Percentiles rank a stretch among this genome's conserved stretches.
These are phyloP conservation scores for Hybos culiciformis DNA, from an alignment of 2,888 invertebrate genomes.

Conservation along the genomic window DNA sequence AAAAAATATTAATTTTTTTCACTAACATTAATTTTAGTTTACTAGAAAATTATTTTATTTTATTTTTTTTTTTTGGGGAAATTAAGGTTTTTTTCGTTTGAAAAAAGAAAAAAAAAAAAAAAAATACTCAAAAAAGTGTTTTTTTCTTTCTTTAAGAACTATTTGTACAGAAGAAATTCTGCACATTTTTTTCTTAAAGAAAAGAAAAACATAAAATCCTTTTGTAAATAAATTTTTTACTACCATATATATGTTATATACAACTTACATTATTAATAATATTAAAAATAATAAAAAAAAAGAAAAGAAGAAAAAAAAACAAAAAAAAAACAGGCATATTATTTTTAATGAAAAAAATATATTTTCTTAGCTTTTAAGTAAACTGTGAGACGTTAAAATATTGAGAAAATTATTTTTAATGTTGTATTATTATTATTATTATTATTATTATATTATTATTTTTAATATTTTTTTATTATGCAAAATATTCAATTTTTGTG, in stretches of 20 bases:
- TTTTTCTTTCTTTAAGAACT: no score
- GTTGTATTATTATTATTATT: background rate
- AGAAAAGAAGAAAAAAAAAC: background rate
- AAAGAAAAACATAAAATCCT: no score
- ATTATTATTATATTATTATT: background rate
- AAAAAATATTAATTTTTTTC: no score
- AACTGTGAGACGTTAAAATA: conserved; percentile 11
- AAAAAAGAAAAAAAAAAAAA: no score
- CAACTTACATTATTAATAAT: no score
- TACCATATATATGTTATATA: background rate
- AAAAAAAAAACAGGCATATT: background rate
- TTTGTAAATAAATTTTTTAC: background rate
- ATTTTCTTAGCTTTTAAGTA: conserved; percentile 9
- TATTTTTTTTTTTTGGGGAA: no score
- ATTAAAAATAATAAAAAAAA: background rate
- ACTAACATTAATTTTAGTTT: background rate
- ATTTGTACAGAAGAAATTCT: no score
- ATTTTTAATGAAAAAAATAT: background rate
- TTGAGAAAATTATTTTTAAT: no score
- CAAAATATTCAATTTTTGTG: background rate
- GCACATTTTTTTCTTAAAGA: no score
- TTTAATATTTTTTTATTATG: background rate
- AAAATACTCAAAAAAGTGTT: no score
- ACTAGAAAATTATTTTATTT: background rate
- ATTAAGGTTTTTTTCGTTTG: no score